Evolutionary conservation across 2,797 vertebrate genomes (phyloP), one percentile per base, ranked within the genome.

Genomic region (Poeciliopsis paucimaculata): DNA sequence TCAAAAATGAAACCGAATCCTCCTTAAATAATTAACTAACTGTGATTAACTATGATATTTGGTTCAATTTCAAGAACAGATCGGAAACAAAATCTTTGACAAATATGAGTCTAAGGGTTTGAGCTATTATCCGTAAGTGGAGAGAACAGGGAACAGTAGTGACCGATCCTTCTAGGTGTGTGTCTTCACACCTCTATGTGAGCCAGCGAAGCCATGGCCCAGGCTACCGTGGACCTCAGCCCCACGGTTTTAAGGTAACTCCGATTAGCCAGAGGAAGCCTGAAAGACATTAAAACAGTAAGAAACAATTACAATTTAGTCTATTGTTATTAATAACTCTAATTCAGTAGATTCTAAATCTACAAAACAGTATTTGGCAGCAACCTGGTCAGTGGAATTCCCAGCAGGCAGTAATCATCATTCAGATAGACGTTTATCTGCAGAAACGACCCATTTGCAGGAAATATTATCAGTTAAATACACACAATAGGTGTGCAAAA

Each of bases 301-400:
- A 41, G 4, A 71, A 79, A 72, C 16, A n/a, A 1, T 4, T 73
- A 3, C 23, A 73, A 5, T 36, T 49, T 1, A 43, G 28, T 53
- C 23, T 4, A n/a, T 26, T 2, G 23, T 26, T 53, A 9, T 53
- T 53, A 53, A 26, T 53, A 26, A 71, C 45, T 68, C 18, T 1
- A 23, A 66, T 20, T 34, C 39, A 39, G 16, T 4, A 26, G 36
- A 68, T 41, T 23, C 10, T 41, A 45, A n/a, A 71, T 45, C 41
- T 28, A 45, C 36, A 68, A 68, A 68, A 41, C 9, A 2, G 7
- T 75, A 46, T 72, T 0, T 74, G 28, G 53, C 23, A 80, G 5
- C 80, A 71, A 98, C 98, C 97, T 98, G 94, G 97, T 95, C n/a
- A 99, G 80, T 68, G 97, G 96, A 82, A 98, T 96, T 72, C 98